Percentiles rank a stretch among this genome's conserved stretches.
Conservation (phyloP, 2,113 vertebrate species). For the Notiomystis cincta region DNA sequence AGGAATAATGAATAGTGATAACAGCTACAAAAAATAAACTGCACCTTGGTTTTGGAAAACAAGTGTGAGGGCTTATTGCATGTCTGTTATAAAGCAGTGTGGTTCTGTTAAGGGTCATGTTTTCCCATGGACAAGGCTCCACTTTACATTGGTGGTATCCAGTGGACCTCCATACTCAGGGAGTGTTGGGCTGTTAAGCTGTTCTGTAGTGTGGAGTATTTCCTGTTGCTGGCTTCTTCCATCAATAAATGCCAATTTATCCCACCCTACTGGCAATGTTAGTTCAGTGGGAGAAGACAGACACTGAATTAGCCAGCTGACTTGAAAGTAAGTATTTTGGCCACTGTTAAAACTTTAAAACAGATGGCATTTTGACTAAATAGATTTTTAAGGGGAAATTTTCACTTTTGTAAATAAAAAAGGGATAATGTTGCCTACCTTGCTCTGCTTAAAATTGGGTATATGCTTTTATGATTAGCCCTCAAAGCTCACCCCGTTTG, state of each 20-base stretch:
- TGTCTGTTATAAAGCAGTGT: background rate
- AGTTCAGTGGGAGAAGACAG: background rate
- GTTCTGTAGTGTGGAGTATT: background rate
- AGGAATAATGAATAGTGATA: background rate
- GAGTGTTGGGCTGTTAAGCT: background rate
- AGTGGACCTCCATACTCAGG: rapidly evolving
- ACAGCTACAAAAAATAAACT: background rate
- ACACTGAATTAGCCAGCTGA: background rate
- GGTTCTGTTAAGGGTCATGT: background rate
- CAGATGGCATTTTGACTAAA: background rate
- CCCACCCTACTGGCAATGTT: background rate
- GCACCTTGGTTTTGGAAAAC: background rate
- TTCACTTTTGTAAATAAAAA: background rate
- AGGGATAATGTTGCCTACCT: background rate
- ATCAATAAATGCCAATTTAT: background rate
- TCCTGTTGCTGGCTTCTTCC: background rate
- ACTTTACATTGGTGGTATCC: background rate
- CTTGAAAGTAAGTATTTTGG: background rate
- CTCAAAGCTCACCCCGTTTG: background rate
- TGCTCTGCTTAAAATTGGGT: background rate
- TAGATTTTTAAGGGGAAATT: background rate
- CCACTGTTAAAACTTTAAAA: background rate
- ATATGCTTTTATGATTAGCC: background rate
- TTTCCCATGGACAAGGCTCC: background rate
- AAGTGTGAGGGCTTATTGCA: background rate